Conservation (phyloP, 2,888 invertebrate species). For the Dynastes hyllus region DNA sequence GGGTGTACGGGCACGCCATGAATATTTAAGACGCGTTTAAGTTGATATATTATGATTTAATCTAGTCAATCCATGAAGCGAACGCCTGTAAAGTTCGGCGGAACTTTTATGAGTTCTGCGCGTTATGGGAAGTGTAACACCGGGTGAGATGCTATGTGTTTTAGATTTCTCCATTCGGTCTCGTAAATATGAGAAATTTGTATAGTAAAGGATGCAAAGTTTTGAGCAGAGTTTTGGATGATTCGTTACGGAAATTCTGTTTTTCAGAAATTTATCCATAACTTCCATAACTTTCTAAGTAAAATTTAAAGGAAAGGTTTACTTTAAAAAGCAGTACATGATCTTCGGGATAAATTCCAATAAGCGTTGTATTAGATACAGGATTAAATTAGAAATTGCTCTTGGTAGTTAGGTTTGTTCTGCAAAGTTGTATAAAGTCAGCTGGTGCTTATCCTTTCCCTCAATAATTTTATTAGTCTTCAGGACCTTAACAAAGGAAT, state of each 20-base stretch:
- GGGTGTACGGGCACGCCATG: slow-evolving; percentile 40
- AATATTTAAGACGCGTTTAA: slow-evolving; percentile 43
- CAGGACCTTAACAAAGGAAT: no score
- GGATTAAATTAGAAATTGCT: no score
- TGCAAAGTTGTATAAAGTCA: no score
- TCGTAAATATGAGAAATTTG: slow-evolving; percentile 7
- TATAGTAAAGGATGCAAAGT: neutral
- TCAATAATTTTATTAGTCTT: no score
- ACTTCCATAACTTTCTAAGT: neutral
- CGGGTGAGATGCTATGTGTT: neutral
- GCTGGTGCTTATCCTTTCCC: no score
- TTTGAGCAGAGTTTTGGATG: neutral
- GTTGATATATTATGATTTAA: slow-evolving; percentile 46
- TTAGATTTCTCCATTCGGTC: neutral
- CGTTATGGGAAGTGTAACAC: slow-evolving; percentile 10
- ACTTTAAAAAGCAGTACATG: no score
- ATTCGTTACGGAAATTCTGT: neutral
- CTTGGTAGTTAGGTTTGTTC: no score
- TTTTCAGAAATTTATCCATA: neutral
- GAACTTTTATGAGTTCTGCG: slow-evolving; percentile 12
- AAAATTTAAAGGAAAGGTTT: no score
- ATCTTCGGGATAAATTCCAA: no score
- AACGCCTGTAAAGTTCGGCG: slow-evolving; percentile 26
- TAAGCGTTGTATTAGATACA: no score
- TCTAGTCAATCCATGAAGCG: slow-evolving; percentile 41